These are phyloP conservation scores for Strigops habroptila DNA, from an alignment of 2,113 vertebrate species.

Conservation along the genomic window DNA sequence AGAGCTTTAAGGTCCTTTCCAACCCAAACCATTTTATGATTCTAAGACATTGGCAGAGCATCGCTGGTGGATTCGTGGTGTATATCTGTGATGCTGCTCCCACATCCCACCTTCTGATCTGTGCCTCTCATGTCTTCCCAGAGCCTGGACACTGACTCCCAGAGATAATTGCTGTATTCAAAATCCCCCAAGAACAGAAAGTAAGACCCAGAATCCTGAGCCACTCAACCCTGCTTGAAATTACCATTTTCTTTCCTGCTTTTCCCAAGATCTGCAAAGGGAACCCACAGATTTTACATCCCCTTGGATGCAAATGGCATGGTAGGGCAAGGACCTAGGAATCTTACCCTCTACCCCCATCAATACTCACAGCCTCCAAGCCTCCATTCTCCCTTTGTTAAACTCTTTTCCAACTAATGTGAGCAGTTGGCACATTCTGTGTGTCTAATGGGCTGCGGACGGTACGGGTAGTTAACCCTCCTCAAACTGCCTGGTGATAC, in stretches of 20 bases:
- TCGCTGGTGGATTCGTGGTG: accelerated
- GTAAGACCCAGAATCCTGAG: not conserved
- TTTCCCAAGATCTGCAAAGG: not conserved
- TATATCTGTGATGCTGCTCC: not conserved
- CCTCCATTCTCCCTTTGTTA: not conserved
- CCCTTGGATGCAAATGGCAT: accelerated
- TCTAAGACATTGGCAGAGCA: accelerated
- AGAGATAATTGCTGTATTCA: not conserved
- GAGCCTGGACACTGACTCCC: not conserved
- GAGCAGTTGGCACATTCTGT: conserved; percentile 47
- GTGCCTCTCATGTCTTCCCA: accelerated
- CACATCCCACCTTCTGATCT: too few relatives aligned
- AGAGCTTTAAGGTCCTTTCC: not conserved
- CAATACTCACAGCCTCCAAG: not conserved
- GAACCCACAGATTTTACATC: not conserved
- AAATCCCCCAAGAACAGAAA: not conserved
- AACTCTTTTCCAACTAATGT: conserved; percentile 12
- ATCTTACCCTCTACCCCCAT: too few relatives aligned
- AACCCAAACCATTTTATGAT: not conserved
- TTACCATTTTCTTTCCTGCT: not conserved
- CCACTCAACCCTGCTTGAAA: not conserved
- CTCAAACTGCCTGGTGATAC: conserved; percentile 35
- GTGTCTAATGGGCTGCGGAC: conserved; percentile 33
- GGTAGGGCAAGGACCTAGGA: not conserved
- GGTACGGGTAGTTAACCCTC: conserved; percentile 47